These are phyloP conservation scores for Cepaea nemoralis DNA, from an alignment of 1,140 invertebrate species.

Conservation along the genomic window DNA sequence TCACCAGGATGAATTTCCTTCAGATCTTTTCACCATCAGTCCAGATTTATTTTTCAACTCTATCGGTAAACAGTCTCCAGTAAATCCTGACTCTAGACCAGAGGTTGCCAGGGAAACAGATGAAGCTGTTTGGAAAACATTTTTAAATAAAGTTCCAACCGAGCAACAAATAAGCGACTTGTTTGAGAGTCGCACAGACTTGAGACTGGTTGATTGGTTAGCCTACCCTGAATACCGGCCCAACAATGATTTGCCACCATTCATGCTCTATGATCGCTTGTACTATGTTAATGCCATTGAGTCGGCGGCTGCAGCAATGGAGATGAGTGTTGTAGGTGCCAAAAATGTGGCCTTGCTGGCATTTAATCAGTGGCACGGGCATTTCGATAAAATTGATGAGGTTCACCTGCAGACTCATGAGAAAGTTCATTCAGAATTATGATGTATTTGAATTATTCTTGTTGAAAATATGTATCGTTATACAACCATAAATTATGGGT, in stretches of 20 bases:
- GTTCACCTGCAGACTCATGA: not conserved
- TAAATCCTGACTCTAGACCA: constrained; percentile 54
- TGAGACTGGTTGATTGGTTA: constrained; percentile 74
- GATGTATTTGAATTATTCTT: no score
- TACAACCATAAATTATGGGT: no score
- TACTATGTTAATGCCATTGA: constrained; percentile 81
- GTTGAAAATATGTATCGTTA: no score
- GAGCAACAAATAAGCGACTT: constrained; percentile 71
- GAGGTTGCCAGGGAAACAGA: constrained; percentile 42
- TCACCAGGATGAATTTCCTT: constrained; percentile 61
- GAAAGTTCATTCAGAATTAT: not conserved
- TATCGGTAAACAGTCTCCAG: constrained; percentile 70
- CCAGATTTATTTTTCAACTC: constrained; percentile 70
- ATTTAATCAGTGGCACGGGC: constrained; percentile 66
- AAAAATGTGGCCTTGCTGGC: constrained; percentile 79
- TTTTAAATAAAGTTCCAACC: constrained; percentile 44
- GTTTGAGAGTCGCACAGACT: constrained; percentile 73
- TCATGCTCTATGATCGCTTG: constrained; percentile 75
- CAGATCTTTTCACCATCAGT: constrained; percentile 74
- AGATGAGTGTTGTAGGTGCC: constrained; percentile 79
- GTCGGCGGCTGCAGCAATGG: constrained; percentile 81
- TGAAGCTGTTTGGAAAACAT: constrained; percentile 74
- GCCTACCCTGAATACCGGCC: constrained; percentile 78
- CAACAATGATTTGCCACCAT: constrained; percentile 71
- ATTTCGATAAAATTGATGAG: constrained; percentile 68